Conservation (phyloP, 2,888 invertebrate genomes). For the Eupithecia insigniata region DNA sequence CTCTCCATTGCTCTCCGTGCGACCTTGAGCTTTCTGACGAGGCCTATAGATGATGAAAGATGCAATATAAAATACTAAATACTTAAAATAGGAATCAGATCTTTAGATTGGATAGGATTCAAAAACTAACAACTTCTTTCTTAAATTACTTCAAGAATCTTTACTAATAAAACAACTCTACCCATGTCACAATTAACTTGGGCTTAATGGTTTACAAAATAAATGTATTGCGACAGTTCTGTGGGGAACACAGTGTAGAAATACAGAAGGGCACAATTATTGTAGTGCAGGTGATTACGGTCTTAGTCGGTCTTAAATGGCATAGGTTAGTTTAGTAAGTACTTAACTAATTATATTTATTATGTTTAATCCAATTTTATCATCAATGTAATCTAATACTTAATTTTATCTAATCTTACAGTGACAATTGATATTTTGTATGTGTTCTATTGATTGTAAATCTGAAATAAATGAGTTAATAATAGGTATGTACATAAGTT, state of each 20-base stretch:
- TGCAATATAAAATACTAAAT: neutral
- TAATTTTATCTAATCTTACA: no score
- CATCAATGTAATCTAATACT: no score
- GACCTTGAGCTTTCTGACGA: no score
- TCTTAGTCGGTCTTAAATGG: neutral
- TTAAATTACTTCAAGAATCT: slow-evolving; percentile 15
- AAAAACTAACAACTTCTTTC: neutral
- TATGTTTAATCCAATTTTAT: no score
- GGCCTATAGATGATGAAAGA: no score
- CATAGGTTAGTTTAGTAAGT: no score
- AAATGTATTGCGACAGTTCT: slow-evolving; percentile 51
- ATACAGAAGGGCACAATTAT: neutral
- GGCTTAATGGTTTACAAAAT: slow-evolving; percentile 49
- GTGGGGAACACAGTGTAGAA: slow-evolving; percentile 23
- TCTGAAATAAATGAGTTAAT: no score
- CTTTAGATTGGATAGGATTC: neutral
- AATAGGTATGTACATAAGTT: no score
- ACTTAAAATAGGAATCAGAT: neutral
- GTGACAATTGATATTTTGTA: no score
- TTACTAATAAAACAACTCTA: slow-evolving; percentile 20
- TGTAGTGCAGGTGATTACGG: neutral
- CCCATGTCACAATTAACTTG: slow-evolving; percentile 35
- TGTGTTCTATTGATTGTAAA: no score
- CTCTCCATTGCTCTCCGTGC: no score
- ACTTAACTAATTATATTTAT: no score